Conservation (phyloP, 2,888 invertebrate species). For the Euphydryas editha region DNA sequence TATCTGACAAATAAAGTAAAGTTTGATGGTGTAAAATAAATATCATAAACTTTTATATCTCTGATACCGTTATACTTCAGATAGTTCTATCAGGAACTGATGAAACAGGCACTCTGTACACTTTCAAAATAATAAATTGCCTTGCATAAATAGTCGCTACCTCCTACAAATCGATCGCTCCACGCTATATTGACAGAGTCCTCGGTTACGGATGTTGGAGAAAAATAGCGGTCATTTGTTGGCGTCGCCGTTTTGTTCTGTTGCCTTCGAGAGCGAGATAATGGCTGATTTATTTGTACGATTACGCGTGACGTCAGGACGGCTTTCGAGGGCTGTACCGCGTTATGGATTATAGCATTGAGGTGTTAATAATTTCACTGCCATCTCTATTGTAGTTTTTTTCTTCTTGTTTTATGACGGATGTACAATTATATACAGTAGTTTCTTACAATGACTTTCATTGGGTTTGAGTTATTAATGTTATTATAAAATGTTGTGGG, state of each 20-base stretch:
- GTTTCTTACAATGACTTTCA: neutral
- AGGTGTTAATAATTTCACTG: constrained; percentile 33
- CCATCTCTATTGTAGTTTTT: constrained; percentile 3
- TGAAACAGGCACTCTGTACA: neutral
- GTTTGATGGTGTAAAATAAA: no score
- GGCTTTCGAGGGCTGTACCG: constrained; percentile 41
- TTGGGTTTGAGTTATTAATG: no score
- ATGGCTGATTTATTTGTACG: constrained; percentile 78
- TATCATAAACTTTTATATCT: no score
- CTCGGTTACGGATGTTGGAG: constrained; percentile 76
- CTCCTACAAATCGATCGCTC: constrained; percentile 42
- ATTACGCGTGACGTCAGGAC: constrained; percentile 64
- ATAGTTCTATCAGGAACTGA: no score
- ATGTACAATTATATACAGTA: neutral
- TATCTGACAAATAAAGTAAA: no score
- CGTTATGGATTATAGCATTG: constrained; percentile 33
- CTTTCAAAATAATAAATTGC: neutral
- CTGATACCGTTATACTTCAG: no score
- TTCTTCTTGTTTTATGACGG: neutral
- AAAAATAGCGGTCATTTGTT: constrained; percentile 82
- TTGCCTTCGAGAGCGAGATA: constrained; percentile 81
- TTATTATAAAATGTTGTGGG: no score
- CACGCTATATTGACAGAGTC: constrained; percentile 81
- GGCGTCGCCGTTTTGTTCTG: constrained; percentile 80
- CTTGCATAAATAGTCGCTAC: constrained; percentile 32